These are phyloP conservation scores for Nymphalis urticae DNA, from an alignment of 2,888 invertebrate species.

Conservation along the genomic window DNA sequence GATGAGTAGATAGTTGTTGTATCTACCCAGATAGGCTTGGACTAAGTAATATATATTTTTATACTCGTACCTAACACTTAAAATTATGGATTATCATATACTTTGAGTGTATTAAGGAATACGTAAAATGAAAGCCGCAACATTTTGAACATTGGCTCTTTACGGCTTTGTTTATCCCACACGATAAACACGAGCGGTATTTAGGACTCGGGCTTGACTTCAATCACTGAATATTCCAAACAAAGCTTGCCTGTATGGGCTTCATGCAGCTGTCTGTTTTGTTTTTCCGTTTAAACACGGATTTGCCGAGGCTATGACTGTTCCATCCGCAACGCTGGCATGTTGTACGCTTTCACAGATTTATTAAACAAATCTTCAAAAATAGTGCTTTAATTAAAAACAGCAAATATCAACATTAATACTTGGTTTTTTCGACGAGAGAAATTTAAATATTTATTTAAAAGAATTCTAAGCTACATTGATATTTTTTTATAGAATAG, in stretches of 20 bases:
- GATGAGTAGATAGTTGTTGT: no score
- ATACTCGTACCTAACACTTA: no score
- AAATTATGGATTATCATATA: neutral
- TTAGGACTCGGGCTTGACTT: constrained; percentile 33
- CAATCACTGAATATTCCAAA: constrained; percentile 22
- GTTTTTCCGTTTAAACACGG: constrained; percentile 10
- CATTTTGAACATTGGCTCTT: constrained; percentile 13
- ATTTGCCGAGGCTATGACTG: constrained; percentile 10
- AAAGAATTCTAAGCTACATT: no score
- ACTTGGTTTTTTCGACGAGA: no score
- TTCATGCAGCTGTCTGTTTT: constrained; percentile 15
- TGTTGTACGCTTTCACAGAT: neutral
- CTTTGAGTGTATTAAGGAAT: neutral
- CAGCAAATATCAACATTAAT: no score
- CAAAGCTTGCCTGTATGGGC: constrained; percentile 7
- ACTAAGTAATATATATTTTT: no score
- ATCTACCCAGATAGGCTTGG: no score
- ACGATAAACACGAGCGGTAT: constrained; percentile 32
- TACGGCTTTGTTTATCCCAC: constrained; percentile 40
- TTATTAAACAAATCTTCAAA: neutral
- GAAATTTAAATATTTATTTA: no score
- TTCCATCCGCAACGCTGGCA: neutral
- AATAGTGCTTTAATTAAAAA: no score
- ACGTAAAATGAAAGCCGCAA: constrained; percentile 12
- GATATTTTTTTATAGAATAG: no score